phyloP scores from a whole-genome alignment of 1,140 invertebrate genomes.

The Aphidius ervi region DNA sequence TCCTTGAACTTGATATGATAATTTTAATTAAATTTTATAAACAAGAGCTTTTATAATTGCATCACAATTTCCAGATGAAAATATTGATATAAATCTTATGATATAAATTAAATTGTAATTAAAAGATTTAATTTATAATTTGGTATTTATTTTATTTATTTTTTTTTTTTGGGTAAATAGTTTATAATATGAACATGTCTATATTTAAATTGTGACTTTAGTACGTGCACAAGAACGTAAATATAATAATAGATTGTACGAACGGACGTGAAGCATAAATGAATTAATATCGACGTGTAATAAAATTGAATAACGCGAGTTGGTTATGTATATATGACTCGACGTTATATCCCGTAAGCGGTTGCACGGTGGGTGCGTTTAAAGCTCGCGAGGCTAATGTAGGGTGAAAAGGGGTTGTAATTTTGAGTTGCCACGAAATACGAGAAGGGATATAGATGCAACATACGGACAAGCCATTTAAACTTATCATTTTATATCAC shows the following conservation, averaged over 20 bases:
- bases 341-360: conserved; percentile 10
- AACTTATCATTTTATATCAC: conserved; percentile 46
- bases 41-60: no score
- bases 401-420: conserved; percentile 27
- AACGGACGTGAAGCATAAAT: conserved; percentile 21
- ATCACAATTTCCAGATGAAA: no score
- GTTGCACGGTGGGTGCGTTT: conserved; percentile 19
- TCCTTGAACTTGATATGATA: no score
- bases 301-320: conserved; percentile 26
- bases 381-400: conserved; percentile 28
- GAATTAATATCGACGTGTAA: conserved; percentile 25
- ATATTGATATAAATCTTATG: no score
- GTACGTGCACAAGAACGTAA: conserved; percentile 14
- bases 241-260: conserved; percentile 21
- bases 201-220: neutral
- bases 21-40: no score
- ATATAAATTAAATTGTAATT: no score
- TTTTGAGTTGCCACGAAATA: conserved; percentile 2
- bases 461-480: conserved; percentile 56
- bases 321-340: neutral
- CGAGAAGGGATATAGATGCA: conserved; percentile 39
- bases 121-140: no score
- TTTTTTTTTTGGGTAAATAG: no score
- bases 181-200: no score
- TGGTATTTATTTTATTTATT: no score